phyloP scores from a whole-genome alignment of 2,888 invertebrate species.

The Ethmia dodecea region DNA sequence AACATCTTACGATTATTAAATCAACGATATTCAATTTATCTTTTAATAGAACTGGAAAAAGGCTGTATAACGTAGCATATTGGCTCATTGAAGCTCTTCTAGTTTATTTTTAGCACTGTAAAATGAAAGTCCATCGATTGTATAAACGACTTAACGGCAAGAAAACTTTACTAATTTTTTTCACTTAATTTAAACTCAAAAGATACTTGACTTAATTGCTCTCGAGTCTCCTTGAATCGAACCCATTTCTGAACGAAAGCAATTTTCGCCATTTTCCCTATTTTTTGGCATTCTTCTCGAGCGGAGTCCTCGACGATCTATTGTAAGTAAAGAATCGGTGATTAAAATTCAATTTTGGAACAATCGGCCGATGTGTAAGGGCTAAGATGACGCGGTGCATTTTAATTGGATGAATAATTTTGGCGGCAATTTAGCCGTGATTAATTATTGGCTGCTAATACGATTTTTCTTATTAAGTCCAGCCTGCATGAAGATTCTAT shows the following conservation, averaged over 20 bases:
- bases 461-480: too few species aligned
- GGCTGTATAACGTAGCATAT: too few species aligned
- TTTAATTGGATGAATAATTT: slow-evolving; percentile 69
- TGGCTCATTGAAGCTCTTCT: too few species aligned
- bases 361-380: slow-evolving; percentile 64
- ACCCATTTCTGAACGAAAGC: slow-evolving; percentile 56
- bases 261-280: slow-evolving; percentile 67
- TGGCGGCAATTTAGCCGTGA: slow-evolving; percentile 28
- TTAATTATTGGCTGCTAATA: slow-evolving; percentile 18
- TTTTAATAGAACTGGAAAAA: too few species aligned
- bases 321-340: slow-evolving; percentile 71
- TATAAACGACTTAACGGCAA: too few species aligned
- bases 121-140: too few species aligned
- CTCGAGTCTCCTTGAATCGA: slow-evolving; percentile 52
- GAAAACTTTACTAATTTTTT: too few species aligned
- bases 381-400: slow-evolving; percentile 63
- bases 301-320: slow-evolving; percentile 37
- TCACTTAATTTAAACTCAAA: slow-evolving; percentile 77
- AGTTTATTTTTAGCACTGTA: too few species aligned
- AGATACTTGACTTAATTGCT: slow-evolving; percentile 77
- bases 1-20: not conserved
- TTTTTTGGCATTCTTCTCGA: slow-evolving; percentile 66
- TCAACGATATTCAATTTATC: slow-evolving; percentile 9
- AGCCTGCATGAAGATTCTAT: too few species aligned
- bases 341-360: slow-evolving; percentile 77